Base-by-base conservation (phyloP, 2,888 invertebrate genomes). In the Masnerella sp. region DNA sequence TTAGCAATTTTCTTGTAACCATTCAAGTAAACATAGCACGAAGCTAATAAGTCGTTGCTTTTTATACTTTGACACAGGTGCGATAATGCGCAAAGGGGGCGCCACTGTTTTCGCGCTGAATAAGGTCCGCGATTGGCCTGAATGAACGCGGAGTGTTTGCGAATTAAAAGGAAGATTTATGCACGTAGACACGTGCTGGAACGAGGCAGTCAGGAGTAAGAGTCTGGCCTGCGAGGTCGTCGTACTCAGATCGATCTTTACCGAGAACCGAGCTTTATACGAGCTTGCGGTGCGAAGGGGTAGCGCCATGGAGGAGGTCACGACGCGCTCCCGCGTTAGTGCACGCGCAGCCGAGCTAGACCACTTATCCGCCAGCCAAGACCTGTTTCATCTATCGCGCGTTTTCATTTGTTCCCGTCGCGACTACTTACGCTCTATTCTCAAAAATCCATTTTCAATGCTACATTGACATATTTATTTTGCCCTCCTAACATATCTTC, bases 171-270 rank as follows among this genome's bases (percentile, higher is more conserved):
- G 34, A 59, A 45, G 40, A 70, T 64, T 62, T 70, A 64, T 64
- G 54, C 62, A 59, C 59, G 28, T 59, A 72, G 54, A 65, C 71
- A 65, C 59, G 71, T 72, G 65, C 30, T 59, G 59, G 43, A 72
- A 62, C 69, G 61, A 72, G 65, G 56, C 42, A 68, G 67, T 45
- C 58, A 65, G 67, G 73, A 77, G 70, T 71, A 77, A 76, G 76
- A 76, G 78, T 78, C 79, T 78, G 71, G 78, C 78, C 77, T 75
- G 71, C 76, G 79, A 77, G 84, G 84, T 84, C 84, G 77, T 78
- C 82, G 84, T 78, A 83, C 84, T 70, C 74, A 80, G 77, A 84
- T 84, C 83, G 83, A 84, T 84, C 79, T 79, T 74, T 78, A 75
- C 76, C 62, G 65, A 75, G 77, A 71, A 75, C 70, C 73, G 38